Evolutionary conservation across 2,113 vertebrate genomes (phyloP), one percentile per base, ranked within the genome.

Genomic region (Corydoras sp.): DNA sequence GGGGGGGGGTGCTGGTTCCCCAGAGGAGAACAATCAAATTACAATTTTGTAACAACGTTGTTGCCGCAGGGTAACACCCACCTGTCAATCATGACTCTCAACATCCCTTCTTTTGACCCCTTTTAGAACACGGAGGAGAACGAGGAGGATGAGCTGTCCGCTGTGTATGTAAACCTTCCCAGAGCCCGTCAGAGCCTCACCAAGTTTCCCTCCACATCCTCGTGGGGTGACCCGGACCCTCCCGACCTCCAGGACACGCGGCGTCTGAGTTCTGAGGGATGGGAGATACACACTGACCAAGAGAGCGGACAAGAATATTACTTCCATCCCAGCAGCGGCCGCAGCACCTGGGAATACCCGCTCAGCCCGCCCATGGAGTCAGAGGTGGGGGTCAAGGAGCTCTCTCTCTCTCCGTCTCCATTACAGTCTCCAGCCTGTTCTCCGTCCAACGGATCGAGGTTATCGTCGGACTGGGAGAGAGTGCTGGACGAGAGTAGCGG

Each of bases 271-370:
- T 69, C 72, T 6, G 80, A 75, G 0, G 89, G 80, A 80, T 99
- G 96, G 95, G 93, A 98, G 85, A 92, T 91, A 3, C 93, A 96
- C 79, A 89, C 82, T 55, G 95, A 99, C 77, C 55, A 84, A 0
- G 86, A 79, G 1, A 97, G 89, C 6, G 96, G 95, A 30, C 93
- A 87, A 53, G 88, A 89, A 74, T 98, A 93, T 81, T 98, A 93
- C 82, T 96, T 93, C 80, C 93, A 98, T 81, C 88, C 92, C 0
- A 68, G 78, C 67, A 93, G 94, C 0, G 93, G 93, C 0, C 89
- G 84, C 63, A 95, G 93, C 74, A 97, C 94, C 51, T 99, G 96
- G 96, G 93, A 98, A 5, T 89, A 84, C 55, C 95, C 95, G 0
- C 50, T 79, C 11, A 83, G 87, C 72, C 71, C 77, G n/a, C 72